Percentiles rank a stretch among this genome's conserved stretches.
Evolutionary conservation across 2,113 vertebrate genomes (phyloP).

Genomic region (Tachycineta bicolor): DNA sequence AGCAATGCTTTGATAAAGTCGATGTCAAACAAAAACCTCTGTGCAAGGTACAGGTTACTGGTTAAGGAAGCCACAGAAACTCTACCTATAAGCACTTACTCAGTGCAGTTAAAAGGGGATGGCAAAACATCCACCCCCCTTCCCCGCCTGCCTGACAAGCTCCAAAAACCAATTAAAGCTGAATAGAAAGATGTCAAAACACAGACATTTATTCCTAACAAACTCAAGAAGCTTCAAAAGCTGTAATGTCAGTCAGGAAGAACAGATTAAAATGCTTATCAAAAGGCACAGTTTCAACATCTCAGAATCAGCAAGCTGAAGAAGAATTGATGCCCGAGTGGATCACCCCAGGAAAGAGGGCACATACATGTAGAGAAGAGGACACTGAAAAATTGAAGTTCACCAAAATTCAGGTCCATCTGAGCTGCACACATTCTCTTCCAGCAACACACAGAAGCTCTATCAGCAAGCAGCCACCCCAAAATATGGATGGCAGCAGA

Average conservation of each 20-base stretch:
- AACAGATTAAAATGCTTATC: neutral
- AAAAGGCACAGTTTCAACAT: neutral
- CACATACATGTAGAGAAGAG: fast-evolving
- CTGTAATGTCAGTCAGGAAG: neutral
- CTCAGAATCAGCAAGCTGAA: neutral
- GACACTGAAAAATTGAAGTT: neutral
- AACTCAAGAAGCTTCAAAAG: neutral
- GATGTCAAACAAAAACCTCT: neutral
- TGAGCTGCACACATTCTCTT: neutral
- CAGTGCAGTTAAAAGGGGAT: neutral
- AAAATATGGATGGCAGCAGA: neutral
- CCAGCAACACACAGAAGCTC: neutral
- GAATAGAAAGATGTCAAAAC: neutral
- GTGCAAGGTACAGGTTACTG: neutral
- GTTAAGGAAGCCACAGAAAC: neutral
- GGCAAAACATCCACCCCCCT: neutral
- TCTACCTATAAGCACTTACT: neutral
- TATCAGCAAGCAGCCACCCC: neutral
- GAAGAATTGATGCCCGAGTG: neutral
- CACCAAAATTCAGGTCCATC: neutral
- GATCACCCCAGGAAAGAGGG: neutral
- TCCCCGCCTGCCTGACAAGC: neutral
- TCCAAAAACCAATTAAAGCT: neutral
- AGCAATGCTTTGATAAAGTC: neutral
- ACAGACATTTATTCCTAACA: neutral